Conservation (phyloP, 2,113 vertebrate genomes). For the Jaculus jaculus region DNA sequence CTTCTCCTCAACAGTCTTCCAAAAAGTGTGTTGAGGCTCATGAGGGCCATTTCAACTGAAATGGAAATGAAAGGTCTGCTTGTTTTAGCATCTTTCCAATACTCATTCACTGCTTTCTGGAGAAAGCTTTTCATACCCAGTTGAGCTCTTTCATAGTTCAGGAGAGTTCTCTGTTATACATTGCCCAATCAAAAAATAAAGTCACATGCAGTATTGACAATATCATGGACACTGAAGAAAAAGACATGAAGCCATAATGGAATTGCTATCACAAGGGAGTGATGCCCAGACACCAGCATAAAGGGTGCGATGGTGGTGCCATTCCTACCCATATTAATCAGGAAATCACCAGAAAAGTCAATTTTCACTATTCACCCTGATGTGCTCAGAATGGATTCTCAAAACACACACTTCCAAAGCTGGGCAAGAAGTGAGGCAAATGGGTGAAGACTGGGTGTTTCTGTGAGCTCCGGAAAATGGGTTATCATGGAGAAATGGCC, state of each 20-base stretch:
- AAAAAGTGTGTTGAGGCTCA: neutral
- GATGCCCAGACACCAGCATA: constrained; percentile 16
- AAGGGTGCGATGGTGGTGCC: constrained; percentile 4
- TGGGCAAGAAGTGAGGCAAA: neutral
- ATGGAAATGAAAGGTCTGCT: constrained; percentile 30
- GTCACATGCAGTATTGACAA: constrained; percentile 3
- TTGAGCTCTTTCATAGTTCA: neutral
- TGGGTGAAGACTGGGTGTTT: neutral
- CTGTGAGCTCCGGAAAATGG: neutral
- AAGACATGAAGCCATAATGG: constrained; percentile 5
- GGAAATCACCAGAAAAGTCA: constrained; percentile 48
- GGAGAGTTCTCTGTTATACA: constrained; percentile 1
- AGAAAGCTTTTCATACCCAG: neutral
- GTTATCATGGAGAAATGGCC: neutral
- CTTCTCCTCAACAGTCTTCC: neutral
- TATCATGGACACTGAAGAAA: neutral
- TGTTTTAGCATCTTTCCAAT: constrained; percentile 43
- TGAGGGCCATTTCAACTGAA: constrained; percentile 18
- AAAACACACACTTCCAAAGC: constrained; percentile 23
- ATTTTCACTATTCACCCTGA: neutral
- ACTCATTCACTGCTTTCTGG: neutral
- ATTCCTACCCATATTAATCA: constrained; percentile 19
- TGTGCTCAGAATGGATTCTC: neutral
- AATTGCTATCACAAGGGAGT: constrained; percentile 30
- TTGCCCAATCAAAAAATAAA: constrained; percentile 39